phyloP scores from a whole-genome alignment of 1,140 invertebrate species.

The Orius laevigatus region DNA sequence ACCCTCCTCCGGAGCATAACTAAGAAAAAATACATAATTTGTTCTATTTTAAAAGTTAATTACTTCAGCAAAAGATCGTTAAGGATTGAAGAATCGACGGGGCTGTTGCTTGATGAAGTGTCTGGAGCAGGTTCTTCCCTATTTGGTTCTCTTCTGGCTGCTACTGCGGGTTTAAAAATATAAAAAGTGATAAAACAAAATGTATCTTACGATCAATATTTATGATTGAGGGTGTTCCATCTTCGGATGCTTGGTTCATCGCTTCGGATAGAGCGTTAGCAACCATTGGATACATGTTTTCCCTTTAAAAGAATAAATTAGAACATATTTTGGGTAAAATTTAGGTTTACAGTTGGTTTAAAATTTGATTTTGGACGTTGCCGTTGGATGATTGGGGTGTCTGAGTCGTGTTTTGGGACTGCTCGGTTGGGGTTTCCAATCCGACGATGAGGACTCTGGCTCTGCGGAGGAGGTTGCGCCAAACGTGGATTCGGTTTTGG shows the following conservation, averaged over 20 bases:
- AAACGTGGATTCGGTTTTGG: too few species aligned
- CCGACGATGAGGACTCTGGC: too few species aligned
- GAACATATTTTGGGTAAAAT: neutral
- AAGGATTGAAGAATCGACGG: too few species aligned
- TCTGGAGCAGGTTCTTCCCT: neutral
- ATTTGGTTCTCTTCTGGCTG: too few species aligned
- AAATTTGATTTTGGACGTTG: neutral
- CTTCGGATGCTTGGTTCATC: neutral
- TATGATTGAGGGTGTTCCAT: slow-evolving; percentile 6
- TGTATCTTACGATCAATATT: slow-evolving; percentile 6
- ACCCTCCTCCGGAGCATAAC: neutral
- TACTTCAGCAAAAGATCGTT: too few species aligned
- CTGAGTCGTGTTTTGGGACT: too few species aligned
- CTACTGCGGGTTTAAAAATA: neutral
- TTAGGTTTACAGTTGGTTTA: neutral
- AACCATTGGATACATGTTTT: neutral
- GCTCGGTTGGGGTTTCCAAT: too few species aligned
- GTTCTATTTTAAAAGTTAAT: too few species aligned
- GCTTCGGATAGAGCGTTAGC: slow-evolving; percentile 7
- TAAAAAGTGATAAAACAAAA: slow-evolving; percentile 1
- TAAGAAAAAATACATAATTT: too few species aligned
- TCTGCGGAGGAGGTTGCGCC: too few species aligned
- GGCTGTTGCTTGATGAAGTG: neutral
- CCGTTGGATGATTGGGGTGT: neutral
- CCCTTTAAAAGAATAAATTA: too few species aligned